phyloP scores from a whole-genome alignment of 2,888 invertebrate genomes.

The Harpalus rubripes region DNA sequence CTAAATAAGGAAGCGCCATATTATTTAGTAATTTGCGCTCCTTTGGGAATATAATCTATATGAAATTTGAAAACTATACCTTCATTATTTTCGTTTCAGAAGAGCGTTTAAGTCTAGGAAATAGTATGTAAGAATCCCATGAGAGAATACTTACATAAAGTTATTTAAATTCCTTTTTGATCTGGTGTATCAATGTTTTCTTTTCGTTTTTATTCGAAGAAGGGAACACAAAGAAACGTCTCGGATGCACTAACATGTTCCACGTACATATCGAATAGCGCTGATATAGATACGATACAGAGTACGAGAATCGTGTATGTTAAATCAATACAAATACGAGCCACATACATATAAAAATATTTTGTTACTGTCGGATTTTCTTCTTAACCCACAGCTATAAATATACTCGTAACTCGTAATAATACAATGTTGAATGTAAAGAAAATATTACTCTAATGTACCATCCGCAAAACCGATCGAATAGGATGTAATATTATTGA shows the following conservation, averaged over 20 bases:
- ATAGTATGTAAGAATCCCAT: conserved; percentile 1
- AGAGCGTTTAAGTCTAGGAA: conserved; percentile 11
- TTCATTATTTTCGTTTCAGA: conserved; percentile 1
- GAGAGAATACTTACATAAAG: conserved; percentile 46
- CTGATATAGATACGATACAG: conserved; percentile 23
- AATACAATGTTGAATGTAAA: conserved; percentile 31
- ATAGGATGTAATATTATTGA: neutral
- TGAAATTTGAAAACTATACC: neutral
- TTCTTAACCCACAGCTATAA: conserved; percentile 39
- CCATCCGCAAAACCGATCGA: neutral
- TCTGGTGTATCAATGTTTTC: conserved; percentile 53
- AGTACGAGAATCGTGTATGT: conserved; percentile 38
- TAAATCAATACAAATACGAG: conserved; percentile 53
- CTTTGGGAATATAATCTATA: neutral
- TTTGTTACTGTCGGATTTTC: conserved; percentile 45
- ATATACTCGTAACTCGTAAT: conserved; percentile 33
- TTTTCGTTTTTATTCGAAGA: conserved; percentile 29
- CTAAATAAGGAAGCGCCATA: neutral
- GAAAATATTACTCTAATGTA: conserved; percentile 30
- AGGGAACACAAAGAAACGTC: conserved; percentile 38
- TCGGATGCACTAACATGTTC: conserved; percentile 36
- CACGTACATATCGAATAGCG: conserved; percentile 29
- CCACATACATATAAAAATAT: conserved; percentile 49
- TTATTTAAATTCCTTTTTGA: conserved; percentile 58
- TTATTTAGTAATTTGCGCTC: neutral